phyloP scores from a whole-genome alignment of 1,140 invertebrate species.

The Brachionus manjavacas region DNA sequence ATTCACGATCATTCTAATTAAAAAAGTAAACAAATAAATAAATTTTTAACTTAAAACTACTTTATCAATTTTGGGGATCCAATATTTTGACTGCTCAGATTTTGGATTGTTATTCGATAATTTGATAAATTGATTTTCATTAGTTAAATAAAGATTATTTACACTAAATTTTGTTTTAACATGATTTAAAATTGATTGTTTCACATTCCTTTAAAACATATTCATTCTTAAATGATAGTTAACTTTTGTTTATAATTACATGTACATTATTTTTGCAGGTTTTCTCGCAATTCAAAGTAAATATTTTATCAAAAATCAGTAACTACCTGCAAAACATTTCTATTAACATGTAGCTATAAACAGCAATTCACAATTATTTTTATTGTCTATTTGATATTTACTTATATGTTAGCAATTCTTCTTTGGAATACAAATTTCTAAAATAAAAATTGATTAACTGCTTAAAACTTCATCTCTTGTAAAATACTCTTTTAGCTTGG shows the following conservation, averaged over 20 bases:
- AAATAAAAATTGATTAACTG: neutral
- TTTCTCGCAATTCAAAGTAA: too few species aligned
- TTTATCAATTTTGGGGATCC: neutral
- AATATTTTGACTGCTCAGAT: neutral
- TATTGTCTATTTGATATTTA: neutral
- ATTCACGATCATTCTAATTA: neutral
- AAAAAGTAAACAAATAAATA: too few species aligned
- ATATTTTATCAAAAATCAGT: neutral
- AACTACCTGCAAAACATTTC: neutral
- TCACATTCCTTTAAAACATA: neutral
- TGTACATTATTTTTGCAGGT: too few species aligned
- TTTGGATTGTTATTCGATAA: neutral
- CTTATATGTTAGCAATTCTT: slow-evolving; percentile 9
- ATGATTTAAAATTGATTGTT: neutral
- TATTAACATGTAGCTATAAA: too few species aligned
- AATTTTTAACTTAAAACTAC: neutral
- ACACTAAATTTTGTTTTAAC: neutral
- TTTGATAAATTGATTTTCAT: neutral
- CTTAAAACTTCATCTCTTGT: neutral
- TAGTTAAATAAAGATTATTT: neutral
- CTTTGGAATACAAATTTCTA: neutral
- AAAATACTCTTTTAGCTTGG: neutral
- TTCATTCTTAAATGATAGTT: too few species aligned
- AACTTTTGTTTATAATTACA: too few species aligned
- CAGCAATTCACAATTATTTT: too few species aligned